Percentiles rank a stretch among this genome's conserved stretches.
Conservation (phyloP, 2,888 invertebrate species). For the Synergus laeviventris region DNA sequence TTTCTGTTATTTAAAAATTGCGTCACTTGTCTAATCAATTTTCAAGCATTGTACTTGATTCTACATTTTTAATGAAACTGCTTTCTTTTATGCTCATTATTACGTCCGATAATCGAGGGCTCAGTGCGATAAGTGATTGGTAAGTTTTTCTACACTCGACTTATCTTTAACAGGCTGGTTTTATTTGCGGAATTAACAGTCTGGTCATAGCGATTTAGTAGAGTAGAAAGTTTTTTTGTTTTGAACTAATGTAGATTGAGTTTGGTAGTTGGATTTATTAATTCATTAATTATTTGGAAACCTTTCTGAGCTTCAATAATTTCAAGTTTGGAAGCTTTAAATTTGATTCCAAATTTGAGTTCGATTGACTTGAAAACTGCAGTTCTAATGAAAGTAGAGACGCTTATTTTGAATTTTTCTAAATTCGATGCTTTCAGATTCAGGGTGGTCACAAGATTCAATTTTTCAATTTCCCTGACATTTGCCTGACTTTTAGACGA, state of each 20-base stretch:
- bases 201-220: neutral
- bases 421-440: too few species aligned
- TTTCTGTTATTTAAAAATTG: too few species aligned
- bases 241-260: neutral
- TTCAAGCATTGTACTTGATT: neutral
- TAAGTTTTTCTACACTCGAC: slow-evolving; percentile 68
- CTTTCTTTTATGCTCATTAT: slow-evolving; percentile 74
- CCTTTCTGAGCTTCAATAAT: neutral
- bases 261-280: neutral
- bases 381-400: too few species aligned
- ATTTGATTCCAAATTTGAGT: neutral
- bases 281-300: neutral
- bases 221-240: neutral
- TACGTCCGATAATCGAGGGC: slow-evolving; percentile 74
- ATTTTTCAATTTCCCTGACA: too few species aligned
- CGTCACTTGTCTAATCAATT: neutral
- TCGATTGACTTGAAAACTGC: too few species aligned
- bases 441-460: too few species aligned
- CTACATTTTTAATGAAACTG: slow-evolving; percentile 65
- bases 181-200: slow-evolving; percentile 45
- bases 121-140: slow-evolving; percentile 70
- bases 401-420: too few species aligned
- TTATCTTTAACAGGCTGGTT: slow-evolving; percentile 56
- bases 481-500: too few species aligned
- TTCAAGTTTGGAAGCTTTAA: neutral